Percentiles rank a stretch among this genome's conserved stretches.
Evolutionary conservation across 92 coral and sea anemone species (phyloP).

Genomic region (Blastomussa wellsi): DNA sequence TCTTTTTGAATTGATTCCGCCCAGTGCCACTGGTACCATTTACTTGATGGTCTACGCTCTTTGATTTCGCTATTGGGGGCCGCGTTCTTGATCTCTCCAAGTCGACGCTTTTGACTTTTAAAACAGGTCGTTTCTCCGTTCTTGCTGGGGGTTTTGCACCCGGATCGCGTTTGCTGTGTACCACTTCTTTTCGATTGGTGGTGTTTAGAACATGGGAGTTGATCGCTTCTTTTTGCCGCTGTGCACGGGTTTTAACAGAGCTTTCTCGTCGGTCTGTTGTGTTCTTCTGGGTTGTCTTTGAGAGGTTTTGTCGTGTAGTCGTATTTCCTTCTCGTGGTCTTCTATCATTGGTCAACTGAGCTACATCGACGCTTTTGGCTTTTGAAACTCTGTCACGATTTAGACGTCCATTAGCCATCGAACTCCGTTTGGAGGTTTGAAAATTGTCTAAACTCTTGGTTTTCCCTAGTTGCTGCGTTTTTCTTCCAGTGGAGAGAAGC

Average conservation of each 20-base stretch:
- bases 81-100: slow-evolving; percentile 25
- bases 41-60: slow-evolving; percentile 2
- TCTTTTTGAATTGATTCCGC: neutral
- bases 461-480: slow-evolving; percentile 23
- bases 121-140: slow-evolving; percentile 13
- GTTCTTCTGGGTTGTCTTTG: neutral
- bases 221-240: slow-evolving; percentile 20
- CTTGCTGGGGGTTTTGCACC: neutral
- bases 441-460: slow-evolving; percentile 5
- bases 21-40: neutral
- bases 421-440: neutral
- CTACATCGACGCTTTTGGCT: slow-evolving; percentile 18
- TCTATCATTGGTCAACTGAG: neutral
- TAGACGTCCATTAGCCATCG: neutral
- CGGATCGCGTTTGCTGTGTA: neutral
- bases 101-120: slow-evolving; percentile 24
- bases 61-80: slow-evolving; percentile 19
- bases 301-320: neutral
- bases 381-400: slow-evolving; percentile 19
- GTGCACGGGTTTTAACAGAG: slow-evolving; percentile 13
- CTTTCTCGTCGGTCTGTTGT: neutral
- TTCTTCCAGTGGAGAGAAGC: neutral
- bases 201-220: neutral
- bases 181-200: neutral
- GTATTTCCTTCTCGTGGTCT: slow-evolving; percentile 7